Base-by-base conservation (phyloP, 2,797 vertebrate species). In the Tachyglossus aculeatus region DNA sequence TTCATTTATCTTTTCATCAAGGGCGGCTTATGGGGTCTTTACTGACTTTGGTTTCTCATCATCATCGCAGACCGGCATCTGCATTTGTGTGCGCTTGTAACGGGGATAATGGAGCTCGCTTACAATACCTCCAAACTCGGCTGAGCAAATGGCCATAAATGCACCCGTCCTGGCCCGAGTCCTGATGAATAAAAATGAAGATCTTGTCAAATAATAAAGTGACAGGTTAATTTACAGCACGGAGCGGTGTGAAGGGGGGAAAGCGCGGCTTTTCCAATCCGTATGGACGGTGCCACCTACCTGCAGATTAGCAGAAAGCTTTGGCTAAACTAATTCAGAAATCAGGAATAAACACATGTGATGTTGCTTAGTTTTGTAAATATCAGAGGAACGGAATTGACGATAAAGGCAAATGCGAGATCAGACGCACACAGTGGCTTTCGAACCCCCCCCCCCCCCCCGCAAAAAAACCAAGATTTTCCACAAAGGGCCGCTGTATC, bases 271-370 rank as follows among this genome's bases (percentile, higher is more conserved):
- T 83, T 91, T 90, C 82, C 94, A 95, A 88, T 91, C 94, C 94
- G 95, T 96, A 95, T 93, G 94, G 95, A 96, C 90, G 95, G 93
- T 98, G 96, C 97, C 97, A 96, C 95, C 96, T 97, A 96, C 98
- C 95, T 96, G 93, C 90, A 80, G 90, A 92, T 92, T 81, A 73
- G 70, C 87, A 92, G 88, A 97, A 91, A 91, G 86, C 93, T 91
- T 77, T 71, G 67, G 62, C 82, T 25, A 62, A n/a, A 64, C 82
- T 80, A 86, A 86, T 74, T 87, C 91, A 89, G 83, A 91, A 90
- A 89, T 77, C 79, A 7, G 89, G 85, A 92, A 92, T 91, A 93
- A 94, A 94, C 91, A 91, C 87, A 74, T 85, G 86, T 88, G 88
- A 93, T 90, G 89, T 89, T 85, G 86, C 89, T 94, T 92, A 90